These are phyloP conservation scores for Mugil cephalus DNA, from an alignment of 2,113 vertebrate species.

Conservation along the genomic window DNA sequence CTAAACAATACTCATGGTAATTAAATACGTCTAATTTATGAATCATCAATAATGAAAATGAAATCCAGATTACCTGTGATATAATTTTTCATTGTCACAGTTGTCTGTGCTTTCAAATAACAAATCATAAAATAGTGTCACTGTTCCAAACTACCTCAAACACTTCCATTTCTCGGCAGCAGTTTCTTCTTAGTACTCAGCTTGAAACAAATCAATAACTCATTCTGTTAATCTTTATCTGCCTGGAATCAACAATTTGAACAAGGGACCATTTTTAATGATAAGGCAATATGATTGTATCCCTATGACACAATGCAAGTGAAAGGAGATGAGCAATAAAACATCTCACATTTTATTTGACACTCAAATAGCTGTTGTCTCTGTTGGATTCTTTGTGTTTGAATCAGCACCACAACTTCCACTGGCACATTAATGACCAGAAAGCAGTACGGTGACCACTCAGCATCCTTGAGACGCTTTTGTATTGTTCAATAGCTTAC, in stretches of 20 bases:
- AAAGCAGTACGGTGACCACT: conserved; percentile 5
- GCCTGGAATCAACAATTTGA: background rate
- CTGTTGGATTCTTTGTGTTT: background rate
- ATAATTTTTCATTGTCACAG: too few species aligned
- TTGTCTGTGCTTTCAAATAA: too few species aligned
- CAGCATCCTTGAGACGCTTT: conserved; percentile 13
- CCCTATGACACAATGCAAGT: background rate
- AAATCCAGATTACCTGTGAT: too few species aligned
- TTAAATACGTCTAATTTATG: background rate
- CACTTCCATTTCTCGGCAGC: background rate
- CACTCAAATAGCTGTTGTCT: background rate
- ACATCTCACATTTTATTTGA: background rate
- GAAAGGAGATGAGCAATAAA: background rate
- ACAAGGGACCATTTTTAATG: background rate
- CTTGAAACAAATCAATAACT: background rate
- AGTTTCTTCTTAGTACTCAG: background rate
- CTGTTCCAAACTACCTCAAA: background rate
- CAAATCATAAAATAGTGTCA: background rate
- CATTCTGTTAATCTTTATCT: background rate
- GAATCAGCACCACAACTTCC: background rate
- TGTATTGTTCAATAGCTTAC: conserved; percentile 22
- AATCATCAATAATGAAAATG: too few species aligned
- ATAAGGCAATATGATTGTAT: background rate
- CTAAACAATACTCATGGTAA: background rate
- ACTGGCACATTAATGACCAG: background rate